Conservation (phyloP, 2,888 invertebrate species). For the Rhingia campestris region DNA sequence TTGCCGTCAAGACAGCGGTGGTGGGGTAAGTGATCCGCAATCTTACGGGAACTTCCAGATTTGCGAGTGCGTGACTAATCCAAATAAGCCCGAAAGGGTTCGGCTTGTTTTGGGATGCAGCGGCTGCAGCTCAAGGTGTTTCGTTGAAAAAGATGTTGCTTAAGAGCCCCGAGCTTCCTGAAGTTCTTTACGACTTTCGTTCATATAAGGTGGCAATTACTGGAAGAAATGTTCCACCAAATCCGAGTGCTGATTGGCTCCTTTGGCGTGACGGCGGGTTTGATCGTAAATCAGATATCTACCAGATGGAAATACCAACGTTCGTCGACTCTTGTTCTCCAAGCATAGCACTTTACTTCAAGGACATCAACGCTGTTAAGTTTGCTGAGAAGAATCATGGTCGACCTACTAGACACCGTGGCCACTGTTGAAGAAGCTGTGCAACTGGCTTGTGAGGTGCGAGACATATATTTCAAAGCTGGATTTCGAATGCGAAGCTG, state of each 20-base stretch:
- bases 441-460: too few species aligned
- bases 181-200: constrained; percentile 6
- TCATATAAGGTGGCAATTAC: not conserved
- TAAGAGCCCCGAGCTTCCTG: constrained; percentile 74
- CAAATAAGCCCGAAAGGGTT: constrained; percentile 75
- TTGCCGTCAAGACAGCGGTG: constrained; percentile 13
- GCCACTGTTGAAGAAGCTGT: too few species aligned
- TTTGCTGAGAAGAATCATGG: too few species aligned
- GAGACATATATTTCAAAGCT: too few species aligned
- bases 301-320: too few species aligned
- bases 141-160: constrained; percentile 77
- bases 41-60: constrained; percentile 16
- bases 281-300: too few species aligned
- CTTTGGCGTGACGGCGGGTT: constrained; percentile 75
- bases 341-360: too few species aligned
- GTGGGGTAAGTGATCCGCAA: not conserved
- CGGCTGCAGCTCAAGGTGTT: constrained; percentile 73
- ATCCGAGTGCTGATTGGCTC: constrained; percentile 65
- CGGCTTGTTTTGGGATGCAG: too few species aligned
- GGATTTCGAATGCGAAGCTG: not conserved
- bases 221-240: not conserved
- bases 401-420: too few species aligned
- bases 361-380: too few species aligned
- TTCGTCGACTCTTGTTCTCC: too few species aligned
- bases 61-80: constrained; percentile 67